phyloP scores from a whole-genome alignment of 1,140 invertebrate genomes.

The Bombus vancouverensis region DNA sequence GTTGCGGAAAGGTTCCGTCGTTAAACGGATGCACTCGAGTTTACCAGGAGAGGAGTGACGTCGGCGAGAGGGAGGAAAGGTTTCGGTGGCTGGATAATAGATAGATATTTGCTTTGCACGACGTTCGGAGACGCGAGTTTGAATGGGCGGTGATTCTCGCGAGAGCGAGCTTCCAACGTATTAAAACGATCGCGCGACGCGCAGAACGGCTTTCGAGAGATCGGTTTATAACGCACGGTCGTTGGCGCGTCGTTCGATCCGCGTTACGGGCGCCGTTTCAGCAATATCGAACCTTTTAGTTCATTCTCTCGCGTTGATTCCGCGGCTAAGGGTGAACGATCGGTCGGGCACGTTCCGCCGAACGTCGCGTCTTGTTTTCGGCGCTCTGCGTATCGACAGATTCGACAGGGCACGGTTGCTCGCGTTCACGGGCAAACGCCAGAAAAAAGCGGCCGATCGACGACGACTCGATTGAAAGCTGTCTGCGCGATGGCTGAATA shows the following conservation, averaged over 20 bases:
- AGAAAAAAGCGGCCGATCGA: background rate
- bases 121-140: background rate
- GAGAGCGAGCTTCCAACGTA: background rate
- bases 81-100: background rate
- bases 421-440: background rate
- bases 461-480: background rate
- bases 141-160: background rate
- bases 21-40: background rate
- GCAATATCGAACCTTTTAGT: background rate
- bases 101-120: background rate
- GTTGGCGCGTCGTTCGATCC: background rate
- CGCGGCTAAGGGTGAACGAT: background rate
- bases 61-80: background rate
- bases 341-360: background rate
- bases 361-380: conserved; percentile 18
- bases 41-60: background rate
- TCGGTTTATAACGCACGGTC: background rate
- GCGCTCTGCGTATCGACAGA: conserved; percentile 7
- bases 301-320: background rate
- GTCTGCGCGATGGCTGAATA: background rate
- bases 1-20: background rate
- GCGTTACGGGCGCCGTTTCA: background rate
- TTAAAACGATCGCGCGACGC: background rate
- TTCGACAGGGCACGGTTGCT: conserved; percentile 22
- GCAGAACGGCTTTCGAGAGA: background rate